Percentiles rank a stretch among this genome's conserved stretches.
Evolutionary conservation across 2,797 vertebrate species (phyloP).

Genomic region (Petrocephalus sullivani): DNA sequence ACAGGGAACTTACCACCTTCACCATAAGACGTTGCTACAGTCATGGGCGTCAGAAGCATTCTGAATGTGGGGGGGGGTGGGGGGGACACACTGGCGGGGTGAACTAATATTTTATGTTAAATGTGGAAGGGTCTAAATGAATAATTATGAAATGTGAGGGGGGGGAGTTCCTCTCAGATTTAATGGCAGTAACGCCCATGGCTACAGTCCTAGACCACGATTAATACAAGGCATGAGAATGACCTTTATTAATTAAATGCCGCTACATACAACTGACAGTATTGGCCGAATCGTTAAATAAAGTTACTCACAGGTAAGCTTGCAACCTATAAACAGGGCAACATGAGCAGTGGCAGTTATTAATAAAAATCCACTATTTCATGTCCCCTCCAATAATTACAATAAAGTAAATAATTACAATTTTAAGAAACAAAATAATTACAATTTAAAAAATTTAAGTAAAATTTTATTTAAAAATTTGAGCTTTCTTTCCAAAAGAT

Average conservation of each 20-base stretch:
- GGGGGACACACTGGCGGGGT: too few species aligned
- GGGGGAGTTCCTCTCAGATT: too few species aligned
- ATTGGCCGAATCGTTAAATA: neutral
- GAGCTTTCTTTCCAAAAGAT: neutral
- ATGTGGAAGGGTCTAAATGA: too few species aligned
- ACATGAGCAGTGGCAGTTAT: neutral
- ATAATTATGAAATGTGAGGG: too few species aligned
- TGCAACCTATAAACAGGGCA: neutral
- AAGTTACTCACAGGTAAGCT: neutral
- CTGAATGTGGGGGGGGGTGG: too few species aligned
- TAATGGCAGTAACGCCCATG: too few species aligned
- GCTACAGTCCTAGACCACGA: neutral
- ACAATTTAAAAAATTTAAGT: neutral
- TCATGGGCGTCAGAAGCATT: neutral
- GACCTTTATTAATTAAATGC: neutral
- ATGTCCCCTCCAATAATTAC: neutral
- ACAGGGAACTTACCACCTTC: neutral
- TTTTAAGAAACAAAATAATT: neutral
- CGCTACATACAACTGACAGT: neutral
- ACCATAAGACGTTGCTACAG: neutral
- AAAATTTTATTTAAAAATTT: neutral
- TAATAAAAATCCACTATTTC: neutral
- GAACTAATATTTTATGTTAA: too few species aligned
- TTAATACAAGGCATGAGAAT: neutral
- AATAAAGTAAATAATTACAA: neutral